A percentile compares a stretch with the other conserved stretches of the same genome.
Conservation (phyloP, 2,797 vertebrate species). For the Graptemys geographica region DNA sequence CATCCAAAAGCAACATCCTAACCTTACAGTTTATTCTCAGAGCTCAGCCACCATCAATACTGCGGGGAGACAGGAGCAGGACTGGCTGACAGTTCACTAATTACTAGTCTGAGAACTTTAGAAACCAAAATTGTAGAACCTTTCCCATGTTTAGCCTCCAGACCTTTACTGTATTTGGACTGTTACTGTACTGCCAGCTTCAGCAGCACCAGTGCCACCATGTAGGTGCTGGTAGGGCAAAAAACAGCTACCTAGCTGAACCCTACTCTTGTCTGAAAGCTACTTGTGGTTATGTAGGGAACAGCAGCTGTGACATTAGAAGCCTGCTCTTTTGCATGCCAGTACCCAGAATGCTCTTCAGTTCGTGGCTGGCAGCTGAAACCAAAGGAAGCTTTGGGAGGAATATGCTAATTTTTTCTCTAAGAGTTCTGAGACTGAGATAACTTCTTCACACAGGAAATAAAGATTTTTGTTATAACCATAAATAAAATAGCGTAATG, state of each 20-base stretch:
- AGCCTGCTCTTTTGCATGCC: not conserved
- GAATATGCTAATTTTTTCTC: not conserved
- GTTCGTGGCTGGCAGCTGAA: not conserved
- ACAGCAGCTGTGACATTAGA: not conserved
- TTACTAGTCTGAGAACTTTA: not conserved
- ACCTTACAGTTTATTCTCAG: constrained; percentile 39
- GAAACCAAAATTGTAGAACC: not conserved
- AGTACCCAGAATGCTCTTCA: not conserved
- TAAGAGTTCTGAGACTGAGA: not conserved
- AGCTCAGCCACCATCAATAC: not conserved
- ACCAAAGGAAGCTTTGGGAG: not conserved
- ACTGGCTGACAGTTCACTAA: not conserved
- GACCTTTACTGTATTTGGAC: not conserved
- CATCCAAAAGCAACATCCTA: constrained; percentile 24
- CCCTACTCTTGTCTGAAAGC: not conserved
- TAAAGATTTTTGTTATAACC: not conserved
- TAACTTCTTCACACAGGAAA: not conserved
- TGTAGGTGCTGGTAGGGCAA: not conserved
- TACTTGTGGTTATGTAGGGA: not conserved
- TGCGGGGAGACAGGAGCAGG: not conserved
- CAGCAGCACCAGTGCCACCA: not conserved
- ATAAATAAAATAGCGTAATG: not conserved
- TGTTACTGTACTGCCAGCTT: not conserved
- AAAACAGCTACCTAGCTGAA: not conserved
- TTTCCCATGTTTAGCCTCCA: not conserved